phyloP scores from a whole-genome alignment of 2,888 invertebrate species.

The Acanthosepion lycidas region DNA sequence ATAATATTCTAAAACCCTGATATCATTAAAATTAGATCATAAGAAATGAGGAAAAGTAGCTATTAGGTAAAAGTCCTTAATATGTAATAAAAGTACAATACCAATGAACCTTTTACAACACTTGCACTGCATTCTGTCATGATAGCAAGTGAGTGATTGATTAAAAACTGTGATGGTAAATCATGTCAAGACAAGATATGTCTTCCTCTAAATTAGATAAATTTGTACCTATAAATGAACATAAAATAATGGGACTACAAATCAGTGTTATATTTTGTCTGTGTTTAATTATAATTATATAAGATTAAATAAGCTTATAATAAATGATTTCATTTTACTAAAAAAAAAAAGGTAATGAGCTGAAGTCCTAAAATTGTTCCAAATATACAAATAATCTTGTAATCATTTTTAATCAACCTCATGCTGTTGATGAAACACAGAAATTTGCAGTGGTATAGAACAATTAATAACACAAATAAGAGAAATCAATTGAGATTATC shows the following conservation, averaged over 20 bases:
- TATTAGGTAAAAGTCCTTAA: too few species aligned
- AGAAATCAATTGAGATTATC: slow-evolving; percentile 2
- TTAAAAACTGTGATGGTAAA: neutral
- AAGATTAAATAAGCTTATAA: neutral
- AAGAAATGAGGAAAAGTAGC: too few species aligned
- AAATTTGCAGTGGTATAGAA: neutral
- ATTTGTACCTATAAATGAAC: neutral
- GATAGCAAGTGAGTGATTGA: neutral
- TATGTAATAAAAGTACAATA: neutral
- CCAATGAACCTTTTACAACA: neutral
- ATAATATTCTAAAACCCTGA: too few species aligned
- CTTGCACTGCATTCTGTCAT: neutral
- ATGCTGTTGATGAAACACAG: neutral
- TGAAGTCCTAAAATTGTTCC: neutral
- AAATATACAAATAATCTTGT: neutral
- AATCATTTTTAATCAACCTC: neutral
- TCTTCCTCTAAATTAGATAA: neutral
- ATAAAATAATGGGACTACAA: neutral
- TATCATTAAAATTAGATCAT: too few species aligned
- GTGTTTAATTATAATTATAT: neutral
- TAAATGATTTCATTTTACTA: neutral
- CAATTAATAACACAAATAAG: slow-evolving; percentile 10
- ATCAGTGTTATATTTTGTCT: neutral
- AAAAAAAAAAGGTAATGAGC: neutral
- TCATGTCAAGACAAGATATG: neutral